phyloP scores from a whole-genome alignment of 2,113 vertebrate genomes.

The Pteropus alecto region DNA sequence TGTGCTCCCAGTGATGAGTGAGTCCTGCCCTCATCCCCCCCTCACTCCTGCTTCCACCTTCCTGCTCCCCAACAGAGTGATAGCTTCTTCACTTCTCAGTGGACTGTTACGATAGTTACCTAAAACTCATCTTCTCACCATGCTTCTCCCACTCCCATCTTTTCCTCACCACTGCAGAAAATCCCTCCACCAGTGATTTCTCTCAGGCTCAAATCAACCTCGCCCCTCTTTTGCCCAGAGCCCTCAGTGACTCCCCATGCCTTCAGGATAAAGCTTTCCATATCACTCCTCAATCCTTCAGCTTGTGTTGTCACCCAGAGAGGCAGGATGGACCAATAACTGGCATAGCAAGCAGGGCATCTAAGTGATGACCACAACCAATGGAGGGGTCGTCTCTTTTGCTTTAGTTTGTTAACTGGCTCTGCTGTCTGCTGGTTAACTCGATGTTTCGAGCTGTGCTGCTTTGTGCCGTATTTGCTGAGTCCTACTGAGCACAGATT shows the following conservation, averaged over 20 bases:
- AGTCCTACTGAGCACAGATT: neutral
- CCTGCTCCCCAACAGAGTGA: neutral
- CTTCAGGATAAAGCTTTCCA: neutral
- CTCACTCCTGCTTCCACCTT: neutral
- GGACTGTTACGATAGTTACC: neutral
- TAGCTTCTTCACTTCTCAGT: neutral
- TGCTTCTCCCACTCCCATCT: neutral
- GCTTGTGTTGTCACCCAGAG: neutral
- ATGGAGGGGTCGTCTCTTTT: neutral
- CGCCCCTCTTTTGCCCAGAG: neutral
- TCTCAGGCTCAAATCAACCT: neutral
- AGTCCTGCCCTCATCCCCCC: no score
- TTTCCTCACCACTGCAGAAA: neutral
- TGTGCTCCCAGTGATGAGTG: neutral
- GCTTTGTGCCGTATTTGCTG: neutral
- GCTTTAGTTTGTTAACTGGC: neutral
- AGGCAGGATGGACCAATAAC: neutral
- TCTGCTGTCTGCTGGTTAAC: neutral
- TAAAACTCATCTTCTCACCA: neutral
- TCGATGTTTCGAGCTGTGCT: neutral
- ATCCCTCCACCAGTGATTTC: neutral
- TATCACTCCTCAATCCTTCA: neutral
- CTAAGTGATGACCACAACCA: neutral
- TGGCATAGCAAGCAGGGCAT: neutral
- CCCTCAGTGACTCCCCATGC: neutral